Evolutionary conservation across 2,113 vertebrate species (phyloP), one percentile per base, ranked within the genome.

Genomic region (Rousettus leschenaultii): DNA sequence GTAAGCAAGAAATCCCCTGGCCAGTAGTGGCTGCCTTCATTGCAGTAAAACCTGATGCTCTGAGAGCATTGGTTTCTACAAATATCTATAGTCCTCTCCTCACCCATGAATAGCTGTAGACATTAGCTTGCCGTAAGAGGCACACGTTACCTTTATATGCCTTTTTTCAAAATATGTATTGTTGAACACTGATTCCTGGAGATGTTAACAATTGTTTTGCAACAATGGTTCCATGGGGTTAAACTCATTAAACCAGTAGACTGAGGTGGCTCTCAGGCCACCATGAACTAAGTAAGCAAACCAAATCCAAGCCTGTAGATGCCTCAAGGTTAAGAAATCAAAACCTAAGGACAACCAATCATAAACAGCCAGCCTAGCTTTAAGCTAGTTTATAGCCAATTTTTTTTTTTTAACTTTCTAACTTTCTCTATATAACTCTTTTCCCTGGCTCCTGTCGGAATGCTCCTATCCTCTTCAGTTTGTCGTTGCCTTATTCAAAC

Each of bases 41-140:
- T 28, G 14, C 0, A 13, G 33, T 33, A n/a, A 18, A 45, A 21
- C 28, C 6, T 5, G 5, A 35, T 5, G 4, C 9, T 51, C 74
- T 3, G 15, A 10, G 24, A 45, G 14, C 63, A 48, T 12, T 13
- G 28, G 65, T 45, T 43, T n/a, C 24, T 19, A 11, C 14, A 40
- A 18, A 13, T 33, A 43, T 68, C 40, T 1, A 15, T 30, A 63
- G 35, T 28, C 5, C 16, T 18, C 24, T 70, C n/a, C 59, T 40
- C 19, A 38, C 5, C 21, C 40, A 0, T 7, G 1, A 38, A 19
- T 26, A 63, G 53, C 2, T 18, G 7, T 38, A 10, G 13, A 18
- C 5, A 5, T 21, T 35, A 9, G 55, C 68, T 33, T 85, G 26
- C 38, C 22, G 6, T 48, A 21, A 30, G 43, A 93, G 53, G 6